phyloP scores from a whole-genome alignment of 2,113 vertebrate species.

The Thunnus maccoyii region DNA sequence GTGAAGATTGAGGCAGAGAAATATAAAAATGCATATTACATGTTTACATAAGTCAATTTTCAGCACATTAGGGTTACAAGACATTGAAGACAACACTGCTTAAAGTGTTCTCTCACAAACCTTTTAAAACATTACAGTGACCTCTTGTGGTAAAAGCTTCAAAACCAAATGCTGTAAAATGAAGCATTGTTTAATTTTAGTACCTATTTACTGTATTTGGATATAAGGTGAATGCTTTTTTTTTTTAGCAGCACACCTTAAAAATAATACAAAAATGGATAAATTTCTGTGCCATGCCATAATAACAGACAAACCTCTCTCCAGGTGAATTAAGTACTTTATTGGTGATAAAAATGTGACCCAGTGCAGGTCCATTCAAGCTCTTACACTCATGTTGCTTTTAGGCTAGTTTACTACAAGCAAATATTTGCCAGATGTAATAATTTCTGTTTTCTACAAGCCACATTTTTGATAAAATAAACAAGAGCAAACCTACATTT shows the following conservation, averaged over 20 bases:
- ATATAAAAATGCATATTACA: neutral
- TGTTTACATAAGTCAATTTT: slow-evolving; percentile 57
- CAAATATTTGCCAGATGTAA: neutral
- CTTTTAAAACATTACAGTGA: slow-evolving; percentile 52
- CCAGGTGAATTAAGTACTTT: slow-evolving; percentile 58
- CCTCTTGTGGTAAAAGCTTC: slow-evolving; percentile 70
- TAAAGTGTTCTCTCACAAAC: slow-evolving; percentile 31
- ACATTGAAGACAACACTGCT: neutral
- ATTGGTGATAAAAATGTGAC: slow-evolving; percentile 17
- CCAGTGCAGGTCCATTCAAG: slow-evolving; percentile 16
- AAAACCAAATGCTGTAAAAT: slow-evolving; percentile 56
- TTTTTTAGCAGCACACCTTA: slow-evolving; percentile 20
- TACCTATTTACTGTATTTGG: slow-evolving; percentile 52
- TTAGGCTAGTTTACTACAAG: neutral
- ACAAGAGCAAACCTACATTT: neutral
- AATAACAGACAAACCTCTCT: slow-evolving; percentile 66
- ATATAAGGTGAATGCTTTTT: slow-evolving; percentile 28
- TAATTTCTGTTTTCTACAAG: slow-evolving; percentile 1
- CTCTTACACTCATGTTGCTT: slow-evolving; percentile 16
- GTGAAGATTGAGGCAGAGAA: slow-evolving; percentile 8
- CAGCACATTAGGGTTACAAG: neutral
- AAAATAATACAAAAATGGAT: neutral
- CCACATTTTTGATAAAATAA: neutral
- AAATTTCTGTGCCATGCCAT: slow-evolving; percentile 37
- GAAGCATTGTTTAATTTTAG: slow-evolving; percentile 40